phyloP scores from a whole-genome alignment of 2,113 vertebrate species.

The Odobenus rosmarus region DNA sequence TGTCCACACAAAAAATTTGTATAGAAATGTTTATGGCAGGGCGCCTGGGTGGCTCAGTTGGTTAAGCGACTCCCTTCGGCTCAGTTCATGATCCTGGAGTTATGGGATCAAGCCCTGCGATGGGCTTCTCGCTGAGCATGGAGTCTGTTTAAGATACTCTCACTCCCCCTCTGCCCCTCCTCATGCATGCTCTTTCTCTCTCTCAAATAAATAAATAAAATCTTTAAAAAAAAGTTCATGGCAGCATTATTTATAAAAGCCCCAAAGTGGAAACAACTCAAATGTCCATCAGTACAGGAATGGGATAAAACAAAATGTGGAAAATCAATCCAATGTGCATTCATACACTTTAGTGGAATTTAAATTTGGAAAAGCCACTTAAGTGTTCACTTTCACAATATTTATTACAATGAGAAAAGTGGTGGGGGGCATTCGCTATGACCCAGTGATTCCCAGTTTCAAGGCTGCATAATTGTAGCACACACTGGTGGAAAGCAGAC shows the following conservation, averaged over 20 bases:
- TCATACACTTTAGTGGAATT: neutral
- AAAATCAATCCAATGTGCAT: neutral
- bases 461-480: neutral
- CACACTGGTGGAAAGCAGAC: neutral
- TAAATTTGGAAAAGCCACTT: conserved; percentile 7
- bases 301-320: neutral
- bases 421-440: neutral
- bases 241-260: neutral
- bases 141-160: neutral
- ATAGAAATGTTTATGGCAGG: neutral
- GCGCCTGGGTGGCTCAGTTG: neutral
- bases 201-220: neutral
- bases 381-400: neutral
- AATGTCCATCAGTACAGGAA: neutral
- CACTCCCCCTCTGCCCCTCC: neutral
- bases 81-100: neutral
- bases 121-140: neutral
- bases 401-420: conserved; percentile 6
- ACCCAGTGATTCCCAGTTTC: neutral
- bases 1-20: neutral
- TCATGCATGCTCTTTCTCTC: neutral
- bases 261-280: conserved; percentile 10
- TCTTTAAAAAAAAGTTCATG: neutral
- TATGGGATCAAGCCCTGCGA: neutral
- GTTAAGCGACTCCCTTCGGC: neutral